Conservation (phyloP, 2,113 vertebrate species). For the Phyllostomus discolor region DNA sequence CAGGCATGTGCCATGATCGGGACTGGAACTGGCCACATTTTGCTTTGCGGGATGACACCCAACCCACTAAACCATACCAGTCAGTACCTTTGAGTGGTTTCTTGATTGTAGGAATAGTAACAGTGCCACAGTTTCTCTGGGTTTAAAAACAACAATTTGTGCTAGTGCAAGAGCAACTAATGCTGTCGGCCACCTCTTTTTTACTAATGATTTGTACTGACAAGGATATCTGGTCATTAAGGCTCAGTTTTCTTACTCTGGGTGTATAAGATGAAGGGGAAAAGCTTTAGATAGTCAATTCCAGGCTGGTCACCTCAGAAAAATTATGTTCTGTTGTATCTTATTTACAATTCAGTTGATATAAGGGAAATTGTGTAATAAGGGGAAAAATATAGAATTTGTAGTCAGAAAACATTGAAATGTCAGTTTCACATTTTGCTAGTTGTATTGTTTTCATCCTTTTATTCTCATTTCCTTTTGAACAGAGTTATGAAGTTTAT, state of each 20-base stretch:
- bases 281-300: background rate
- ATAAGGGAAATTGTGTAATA: background rate
- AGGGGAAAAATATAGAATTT: background rate
- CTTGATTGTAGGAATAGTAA: background rate
- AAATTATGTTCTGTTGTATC: background rate
- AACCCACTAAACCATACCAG: too few relatives aligned
- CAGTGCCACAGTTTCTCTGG: background rate
- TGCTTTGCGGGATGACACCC: too few relatives aligned
- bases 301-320: background rate
- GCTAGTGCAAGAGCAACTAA: background rate
- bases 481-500: background rate
- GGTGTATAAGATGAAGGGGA: background rate
- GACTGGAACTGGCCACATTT: too few relatives aligned
- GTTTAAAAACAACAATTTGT: constrained; percentile 9
- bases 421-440: background rate
- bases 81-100: background rate
- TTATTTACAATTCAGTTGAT: constrained; percentile 19
- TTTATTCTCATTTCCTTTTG: background rate
- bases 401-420: background rate
- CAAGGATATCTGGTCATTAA: background rate
- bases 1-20: too few relatives aligned
- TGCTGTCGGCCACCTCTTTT: background rate
- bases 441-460: background rate
- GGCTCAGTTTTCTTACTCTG: background rate
- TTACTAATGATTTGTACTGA: background rate